Evolutionary conservation across 2,888 invertebrate species (phyloP).

Genomic region (Heliconius hortense): DNA sequence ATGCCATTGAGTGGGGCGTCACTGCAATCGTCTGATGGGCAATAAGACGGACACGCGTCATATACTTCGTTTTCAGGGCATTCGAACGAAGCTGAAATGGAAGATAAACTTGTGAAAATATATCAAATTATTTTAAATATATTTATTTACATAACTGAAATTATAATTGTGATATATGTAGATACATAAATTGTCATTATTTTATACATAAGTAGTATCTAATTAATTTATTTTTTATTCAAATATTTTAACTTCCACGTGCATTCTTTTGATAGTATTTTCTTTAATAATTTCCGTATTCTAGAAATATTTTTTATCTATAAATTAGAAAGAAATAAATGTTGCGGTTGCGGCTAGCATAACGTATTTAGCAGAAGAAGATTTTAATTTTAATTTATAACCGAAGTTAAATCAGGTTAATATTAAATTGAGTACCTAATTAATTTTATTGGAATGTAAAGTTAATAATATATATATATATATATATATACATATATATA

Average conservation of each 20-base stretch:
- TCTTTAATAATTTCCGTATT: neutral
- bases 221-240: neutral
- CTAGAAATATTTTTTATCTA: neutral
- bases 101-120: neutral
- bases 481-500: too few species aligned
- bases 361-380: neutral
- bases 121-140: neutral
- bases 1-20: slow-evolving; percentile 46
- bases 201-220: neutral
- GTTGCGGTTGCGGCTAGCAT: too few species aligned
- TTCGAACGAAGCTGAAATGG: slow-evolving; percentile 45
- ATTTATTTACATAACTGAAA: neutral
- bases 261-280: neutral
- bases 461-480: too few species aligned
- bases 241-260: neutral
- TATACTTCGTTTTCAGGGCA: slow-evolving; percentile 48
- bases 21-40: slow-evolving; percentile 49
- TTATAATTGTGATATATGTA: neutral
- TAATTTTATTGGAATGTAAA: too few species aligned
- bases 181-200: neutral
- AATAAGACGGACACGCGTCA: slow-evolving; percentile 47
- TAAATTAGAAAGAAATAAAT: too few species aligned
- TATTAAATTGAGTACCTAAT: too few species aligned
- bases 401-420: too few species aligned
- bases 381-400: too few species aligned